Base-by-base conservation (phyloP, 2,113 vertebrate genomes). In the Talpa occidentalis region DNA sequence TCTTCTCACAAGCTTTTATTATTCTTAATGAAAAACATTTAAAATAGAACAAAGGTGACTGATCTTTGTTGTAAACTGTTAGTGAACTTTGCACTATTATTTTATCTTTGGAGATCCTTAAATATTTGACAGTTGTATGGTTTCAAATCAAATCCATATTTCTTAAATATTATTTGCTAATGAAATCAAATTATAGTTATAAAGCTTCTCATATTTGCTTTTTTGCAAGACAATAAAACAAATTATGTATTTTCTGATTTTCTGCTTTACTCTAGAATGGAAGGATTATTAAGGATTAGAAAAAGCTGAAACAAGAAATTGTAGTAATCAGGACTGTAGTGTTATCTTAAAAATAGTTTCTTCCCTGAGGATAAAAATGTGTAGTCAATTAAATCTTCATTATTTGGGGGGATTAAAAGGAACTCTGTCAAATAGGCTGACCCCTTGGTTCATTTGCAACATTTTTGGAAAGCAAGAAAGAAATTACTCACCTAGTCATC, bases 351-450 rank as follows among this genome's bases (percentile, higher is more conserved):
- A 81, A 95, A 22, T 88, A 93, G 44, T 60, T 91, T 95, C n/a
- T 88, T 88, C 26, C 54, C 21, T 70, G 42, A n/a, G 64, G 59
- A 83, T 77, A 83, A 87, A 90, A 84, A 83, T 42, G 14, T 80
- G 14, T 79, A 88, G 49, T 73, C 35, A 95, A 77, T 94, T 93
- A 77, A 79, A 24, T 60, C 52, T 88, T 94, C 19, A 88, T 93
- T 88, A 69, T 96, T 67, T 89, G 44, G 37, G 90, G 9, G 37
- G 52, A 84, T 79, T 87, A 90, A 42, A 93, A 94, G 52, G 24
- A 77, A 54, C 21, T 47, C 19, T 78, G 44, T 76, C 52, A 67
- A 88, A 85, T 17, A 86, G 21, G 12, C 44, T 85, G 37, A 66
- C 16, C 24, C 40, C 5, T 78, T 77, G 56, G 22, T 74, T 88